phyloP scores from a whole-genome alignment of 1,140 invertebrate genomes.

The Drosophila pectinifera region DNA sequence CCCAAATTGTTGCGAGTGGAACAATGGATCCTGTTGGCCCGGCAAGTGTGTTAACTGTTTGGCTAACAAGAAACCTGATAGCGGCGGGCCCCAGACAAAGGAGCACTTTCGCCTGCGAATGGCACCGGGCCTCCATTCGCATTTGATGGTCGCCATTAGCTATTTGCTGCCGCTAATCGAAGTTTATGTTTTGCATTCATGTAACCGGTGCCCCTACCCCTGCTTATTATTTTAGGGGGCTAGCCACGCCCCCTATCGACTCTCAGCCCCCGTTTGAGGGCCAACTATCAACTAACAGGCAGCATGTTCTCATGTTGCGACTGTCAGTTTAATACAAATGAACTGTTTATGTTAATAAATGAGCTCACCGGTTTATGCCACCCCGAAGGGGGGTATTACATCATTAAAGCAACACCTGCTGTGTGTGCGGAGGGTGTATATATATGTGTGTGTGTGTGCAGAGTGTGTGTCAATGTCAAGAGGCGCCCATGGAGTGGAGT shows the following conservation, averaged over 20 bases:
- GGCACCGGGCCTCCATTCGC: constrained; percentile 25
- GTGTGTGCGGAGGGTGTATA: constrained; percentile 22
- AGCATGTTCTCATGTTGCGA: constrained; percentile 38
- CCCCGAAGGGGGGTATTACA: constrained; percentile 59
- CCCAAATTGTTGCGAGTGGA: constrained; percentile 56
- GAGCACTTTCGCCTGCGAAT: constrained; percentile 33
- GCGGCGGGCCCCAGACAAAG: constrained; percentile 33
- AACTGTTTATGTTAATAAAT: constrained; percentile 82
- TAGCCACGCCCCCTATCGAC: constrained; percentile 21
- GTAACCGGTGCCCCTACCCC: constrained; percentile 4
- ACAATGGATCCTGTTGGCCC: constrained; percentile 54
- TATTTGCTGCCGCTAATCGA: constrained; percentile 57
- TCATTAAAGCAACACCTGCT: constrained; percentile 79
- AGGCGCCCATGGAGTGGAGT: constrained; percentile 29
- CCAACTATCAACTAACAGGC: constrained; percentile 19
- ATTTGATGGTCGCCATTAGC: constrained; percentile 49
- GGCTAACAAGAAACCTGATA: constrained; percentile 79
- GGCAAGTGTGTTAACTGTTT: constrained; percentile 67
- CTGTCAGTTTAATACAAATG: constrained; percentile 74
- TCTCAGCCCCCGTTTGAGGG: neutral
- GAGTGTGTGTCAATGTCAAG: constrained; percentile 69
- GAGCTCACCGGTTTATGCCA: constrained; percentile 65
- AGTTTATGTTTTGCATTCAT: constrained; percentile 63
- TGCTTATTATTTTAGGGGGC: neutral
- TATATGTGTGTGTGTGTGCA: constrained; percentile 1